Conservation (phyloP, 1,140 invertebrate species). For the Steinernema feltiae region DNA sequence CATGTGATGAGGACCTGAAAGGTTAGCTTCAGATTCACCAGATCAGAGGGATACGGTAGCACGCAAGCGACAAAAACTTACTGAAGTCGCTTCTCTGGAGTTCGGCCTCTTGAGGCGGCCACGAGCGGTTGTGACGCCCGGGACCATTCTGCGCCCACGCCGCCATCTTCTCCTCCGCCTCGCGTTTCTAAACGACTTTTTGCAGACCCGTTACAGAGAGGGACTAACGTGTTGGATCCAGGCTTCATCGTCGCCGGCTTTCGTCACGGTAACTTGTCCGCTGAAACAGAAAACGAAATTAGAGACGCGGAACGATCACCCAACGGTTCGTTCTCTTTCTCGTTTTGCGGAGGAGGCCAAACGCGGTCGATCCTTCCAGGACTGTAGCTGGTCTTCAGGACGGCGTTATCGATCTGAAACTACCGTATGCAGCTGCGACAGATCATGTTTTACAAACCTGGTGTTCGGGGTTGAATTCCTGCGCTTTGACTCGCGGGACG, state of each 20-base stretch:
- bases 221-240: constrained; percentile 29
- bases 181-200: constrained; percentile 10
- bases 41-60: background rate
- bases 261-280: constrained; percentile 14
- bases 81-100: background rate
- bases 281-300: background rate
- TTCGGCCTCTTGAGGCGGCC: constrained; percentile 35
- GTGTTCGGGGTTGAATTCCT: constrained; percentile 37
- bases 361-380: constrained; percentile 24
- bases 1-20: constrained; percentile 33
- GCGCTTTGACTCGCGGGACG: constrained; percentile 27
- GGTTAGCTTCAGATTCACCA: background rate
- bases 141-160: constrained; percentile 16
- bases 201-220: background rate
- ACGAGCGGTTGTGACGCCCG: constrained; percentile 21
- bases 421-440: background rate
- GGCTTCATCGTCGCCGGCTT: constrained; percentile 23
- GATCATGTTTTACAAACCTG: background rate
- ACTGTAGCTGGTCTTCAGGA: constrained; percentile 27
- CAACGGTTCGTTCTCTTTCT: constrained; percentile 29
- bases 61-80: background rate
- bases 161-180: constrained; percentile 15
- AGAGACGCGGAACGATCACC: background rate
- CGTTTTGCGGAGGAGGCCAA: constrained; percentile 36
- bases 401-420: constrained; percentile 30